Base-by-base conservation (phyloP, 1,140 invertebrate species). In the Zophobas morio region DNA sequence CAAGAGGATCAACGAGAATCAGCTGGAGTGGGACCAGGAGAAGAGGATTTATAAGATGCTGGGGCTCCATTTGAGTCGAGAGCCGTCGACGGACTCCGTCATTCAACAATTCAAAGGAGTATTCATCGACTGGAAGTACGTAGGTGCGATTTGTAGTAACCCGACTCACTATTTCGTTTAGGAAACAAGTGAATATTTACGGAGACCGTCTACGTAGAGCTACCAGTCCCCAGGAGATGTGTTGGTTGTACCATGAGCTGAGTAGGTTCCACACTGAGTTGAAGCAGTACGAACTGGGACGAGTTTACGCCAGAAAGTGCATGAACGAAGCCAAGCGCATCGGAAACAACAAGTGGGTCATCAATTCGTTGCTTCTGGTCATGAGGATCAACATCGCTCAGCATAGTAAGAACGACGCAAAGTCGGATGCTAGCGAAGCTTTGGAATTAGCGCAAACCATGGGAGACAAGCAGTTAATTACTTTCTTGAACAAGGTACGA, bases 171-270 rank as follows among this genome's bases (percentile, higher is more conserved):
- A 20, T 36, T 33, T 33, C 56, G 76, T 63, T 74, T 70, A 84
- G 83, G 49, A 86, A 85, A 56, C 73, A 82, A 63, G 82, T 85
- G 39, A 5, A 32, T 36, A 74, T 82, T 4, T 83, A 81, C 42
- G 80, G 82, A 60, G 49, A 77, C 46, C 78, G 84, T 0, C 37
- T 86, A 20, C 56, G 80, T 8, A 81, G 81, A n/a, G 84, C 85
- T 1, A 74, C 71, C 63, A 75, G 60, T 37, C 60, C 72, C 2
- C 70, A 82, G 53, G 85, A 86, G 71, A 63, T 84, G 8, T 81
- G 87, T 80, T 89, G 88, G 88, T 82, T 89, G 33, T 88, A 88
- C 83, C 88, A 89, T 71, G 89, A 90, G 81, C 76, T 89, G 2
- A 39, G 34, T 34, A 71, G 78, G 53, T 82, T 88, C 56, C 81